Conservation (phyloP, 2,113 vertebrate genomes). For the Ceyx cyanopectus region DNA sequence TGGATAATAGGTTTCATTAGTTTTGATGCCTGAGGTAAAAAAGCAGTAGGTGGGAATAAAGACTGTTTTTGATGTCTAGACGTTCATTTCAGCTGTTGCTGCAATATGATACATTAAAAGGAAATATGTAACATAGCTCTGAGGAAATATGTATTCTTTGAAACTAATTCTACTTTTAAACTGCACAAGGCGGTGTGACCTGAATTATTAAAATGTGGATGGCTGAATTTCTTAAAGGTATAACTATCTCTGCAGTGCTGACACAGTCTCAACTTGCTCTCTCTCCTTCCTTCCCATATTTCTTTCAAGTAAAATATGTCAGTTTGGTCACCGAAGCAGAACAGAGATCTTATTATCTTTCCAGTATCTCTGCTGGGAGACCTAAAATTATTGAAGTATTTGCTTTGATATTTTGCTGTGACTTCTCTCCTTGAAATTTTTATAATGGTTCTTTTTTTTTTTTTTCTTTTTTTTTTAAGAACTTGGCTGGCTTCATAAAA, state of each 20-base stretch:
- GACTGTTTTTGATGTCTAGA: conserved; percentile 81
- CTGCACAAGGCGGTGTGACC: conserved; percentile 71
- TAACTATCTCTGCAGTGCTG: neutral
- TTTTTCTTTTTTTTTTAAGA: conserved; percentile 24
- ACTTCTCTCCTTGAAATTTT: conserved; percentile 67
- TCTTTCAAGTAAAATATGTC: conserved; percentile 73
- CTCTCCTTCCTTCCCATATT: conserved; percentile 21
- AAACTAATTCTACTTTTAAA: conserved; percentile 80
- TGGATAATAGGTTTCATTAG: conserved; percentile 82
- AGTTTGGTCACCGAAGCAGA: conserved; percentile 66
- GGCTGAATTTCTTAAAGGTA: conserved; percentile 73
- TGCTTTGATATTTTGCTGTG: conserved; percentile 74
- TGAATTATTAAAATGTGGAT: conserved; percentile 76
- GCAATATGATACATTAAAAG: conserved; percentile 80
- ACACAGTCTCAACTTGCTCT: conserved; percentile 25
- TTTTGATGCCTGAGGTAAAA: conserved; percentile 79
- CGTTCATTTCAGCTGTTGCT: conserved; percentile 78
- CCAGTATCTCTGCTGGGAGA: conserved; percentile 73
- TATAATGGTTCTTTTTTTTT: conserved; percentile 44
- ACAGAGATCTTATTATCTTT: conserved; percentile 71
- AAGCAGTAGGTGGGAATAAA: conserved; percentile 79
- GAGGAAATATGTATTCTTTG: conserved; percentile 81
- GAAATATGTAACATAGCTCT: conserved; percentile 80
- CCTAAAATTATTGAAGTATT: conserved; percentile 74
- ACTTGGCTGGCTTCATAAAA: conserved; percentile 55